Evolutionary conservation across 2,797 vertebrate species (phyloP), one percentile per base, ranked within the genome.

Genomic region (Chelon auratus): DNA sequence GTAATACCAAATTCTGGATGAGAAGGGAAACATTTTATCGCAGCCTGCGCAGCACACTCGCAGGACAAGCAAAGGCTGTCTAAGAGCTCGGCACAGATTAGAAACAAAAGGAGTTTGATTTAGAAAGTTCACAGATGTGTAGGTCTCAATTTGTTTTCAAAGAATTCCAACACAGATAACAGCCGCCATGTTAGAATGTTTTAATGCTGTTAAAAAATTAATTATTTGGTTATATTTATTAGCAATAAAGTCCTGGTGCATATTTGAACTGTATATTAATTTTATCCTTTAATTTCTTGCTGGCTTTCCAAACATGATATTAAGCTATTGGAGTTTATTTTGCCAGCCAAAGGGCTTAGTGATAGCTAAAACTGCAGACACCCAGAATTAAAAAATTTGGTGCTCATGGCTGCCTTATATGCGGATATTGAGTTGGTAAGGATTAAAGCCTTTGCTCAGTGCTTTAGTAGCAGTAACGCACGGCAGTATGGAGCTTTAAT

Each of bases 21-120:
- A 76, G 75, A 69, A 85, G 72, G 63, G 68, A 80, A 77, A 78
- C 36, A 43, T 88, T 81, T 83, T 78, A 91, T 87, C 75, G 13
- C 80, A 59, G 55, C 47, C 50, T 71, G 81, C 68, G 66, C 39
- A 73, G 80, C 77, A 75, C 68, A 39, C 55, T 67, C 84, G 80
- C 48, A 82, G 67, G 57, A 80, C 72, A 52, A 80, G 82, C 77
- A 64, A 72, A 75, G 75, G 68, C 80, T 86, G 75, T 83, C 70
- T 74, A 56, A 78, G 74, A 82, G 72, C 75, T 68, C 75, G 66
- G 48, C 65, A 55, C 68, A 82, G 86, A 90, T 92, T 89, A 85
- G 76, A 83, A 67, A 76, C 2, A n/a, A 70, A 26, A 26, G 73
- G 73, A 77, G 77, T 91, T 89, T 89, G 78, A 89, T 89, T 88